Percentiles rank a stretch among this genome's conserved stretches.
Conservation (phyloP, 2,888 invertebrate species). For the Terebella lapidaria region DNA sequence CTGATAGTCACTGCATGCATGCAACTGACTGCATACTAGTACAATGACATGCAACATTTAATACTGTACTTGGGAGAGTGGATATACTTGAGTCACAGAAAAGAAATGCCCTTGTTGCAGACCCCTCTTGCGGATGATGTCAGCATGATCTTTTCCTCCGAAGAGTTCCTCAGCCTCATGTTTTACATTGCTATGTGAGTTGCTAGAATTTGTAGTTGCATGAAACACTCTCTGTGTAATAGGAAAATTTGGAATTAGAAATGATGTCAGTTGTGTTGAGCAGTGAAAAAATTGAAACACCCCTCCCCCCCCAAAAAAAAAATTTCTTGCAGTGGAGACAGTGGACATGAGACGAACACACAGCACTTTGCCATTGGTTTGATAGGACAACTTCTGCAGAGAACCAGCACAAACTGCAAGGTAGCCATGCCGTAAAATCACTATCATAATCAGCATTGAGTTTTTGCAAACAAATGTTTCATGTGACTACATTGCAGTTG, state of each 20-base stretch:
- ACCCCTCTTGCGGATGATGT: constrained; percentile 17
- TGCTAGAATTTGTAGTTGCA: too few relatives aligned
- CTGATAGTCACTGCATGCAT: background rate
- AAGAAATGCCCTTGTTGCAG: too few relatives aligned
- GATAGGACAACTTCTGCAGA: constrained; percentile 44
- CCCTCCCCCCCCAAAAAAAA: too few relatives aligned
- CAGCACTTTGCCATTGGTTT: constrained; percentile 48
- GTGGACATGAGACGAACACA: constrained; percentile 42
- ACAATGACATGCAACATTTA: background rate
- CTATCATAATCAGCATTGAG: too few relatives aligned
- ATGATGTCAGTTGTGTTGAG: background rate
- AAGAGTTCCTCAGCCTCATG: constrained; percentile 40
- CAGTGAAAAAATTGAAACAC: background rate
- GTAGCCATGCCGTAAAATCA: constrained; percentile 30
- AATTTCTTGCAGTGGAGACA: background rate
- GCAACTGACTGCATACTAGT: too few relatives aligned
- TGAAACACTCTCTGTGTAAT: too few relatives aligned
- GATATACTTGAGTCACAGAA: too few relatives aligned
- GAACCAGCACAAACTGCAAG: constrained; percentile 30
- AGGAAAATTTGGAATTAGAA: background rate
- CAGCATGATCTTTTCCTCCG: constrained; percentile 34
- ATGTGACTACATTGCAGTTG: too few relatives aligned
- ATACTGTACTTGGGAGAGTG: background rate
- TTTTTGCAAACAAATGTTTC: too few relatives aligned
- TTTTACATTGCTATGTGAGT: constrained; percentile 43